These are phyloP conservation scores for Stegostoma tigrinum DNA, from an alignment of 2,113 vertebrate species.

Conservation along the genomic window DNA sequence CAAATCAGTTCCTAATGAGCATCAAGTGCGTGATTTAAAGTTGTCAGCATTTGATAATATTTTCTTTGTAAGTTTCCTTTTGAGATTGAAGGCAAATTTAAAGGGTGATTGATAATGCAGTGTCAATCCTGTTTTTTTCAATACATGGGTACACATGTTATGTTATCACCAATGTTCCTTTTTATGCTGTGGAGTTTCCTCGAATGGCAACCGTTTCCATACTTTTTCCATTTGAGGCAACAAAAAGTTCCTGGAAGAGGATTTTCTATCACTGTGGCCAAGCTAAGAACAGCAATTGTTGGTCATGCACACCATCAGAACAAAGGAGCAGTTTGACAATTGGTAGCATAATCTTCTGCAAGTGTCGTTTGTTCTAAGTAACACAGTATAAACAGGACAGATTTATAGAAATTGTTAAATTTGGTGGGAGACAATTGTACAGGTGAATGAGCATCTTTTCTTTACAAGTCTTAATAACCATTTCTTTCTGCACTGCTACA, in stretches of 20 bases:
- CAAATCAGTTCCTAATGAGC: background rate
- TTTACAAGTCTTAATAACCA: background rate
- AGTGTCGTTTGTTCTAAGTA: background rate
- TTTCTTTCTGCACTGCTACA: background rate
- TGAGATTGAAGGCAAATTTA: background rate
- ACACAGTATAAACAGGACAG: background rate
- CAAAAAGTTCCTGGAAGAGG: background rate
- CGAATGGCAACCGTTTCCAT: background rate
- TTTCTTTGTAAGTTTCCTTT: background rate
- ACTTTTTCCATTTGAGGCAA: background rate
- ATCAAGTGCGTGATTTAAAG: background rate
- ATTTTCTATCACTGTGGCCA: background rate
- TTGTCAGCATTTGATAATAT: background rate
- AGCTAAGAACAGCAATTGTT: background rate
- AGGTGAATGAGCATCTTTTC: background rate
- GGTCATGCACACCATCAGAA: background rate
- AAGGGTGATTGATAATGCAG: background rate
- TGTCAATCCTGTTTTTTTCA: background rate
- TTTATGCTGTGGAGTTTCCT: background rate
- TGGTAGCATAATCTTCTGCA: background rate
- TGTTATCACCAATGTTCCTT: background rate
- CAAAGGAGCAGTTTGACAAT: background rate
- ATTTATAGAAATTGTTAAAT: background rate
- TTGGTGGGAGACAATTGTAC: background rate
- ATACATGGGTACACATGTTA: background rate